Percentiles rank a stretch among this genome's conserved stretches.
These are phyloP conservation scores for Stenchaetothrips biformis DNA, from an alignment of 2,888 invertebrate genomes.

Conservation along the genomic window DNA sequence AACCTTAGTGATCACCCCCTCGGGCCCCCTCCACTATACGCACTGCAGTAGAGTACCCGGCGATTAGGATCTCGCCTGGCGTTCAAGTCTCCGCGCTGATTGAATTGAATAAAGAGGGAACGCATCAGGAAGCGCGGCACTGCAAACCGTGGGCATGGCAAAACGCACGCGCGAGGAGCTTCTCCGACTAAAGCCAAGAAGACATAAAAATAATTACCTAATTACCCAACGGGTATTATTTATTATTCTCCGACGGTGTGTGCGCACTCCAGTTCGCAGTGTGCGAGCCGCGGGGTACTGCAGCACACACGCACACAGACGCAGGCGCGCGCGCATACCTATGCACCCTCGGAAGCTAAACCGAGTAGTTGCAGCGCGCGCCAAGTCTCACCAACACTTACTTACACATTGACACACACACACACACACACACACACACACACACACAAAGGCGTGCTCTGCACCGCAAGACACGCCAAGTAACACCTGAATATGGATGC, in stretches of 20 bases:
- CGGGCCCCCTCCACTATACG: no score
- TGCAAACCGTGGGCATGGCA: no score
- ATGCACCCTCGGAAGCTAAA: not conserved
- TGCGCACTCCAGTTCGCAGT: not conserved
- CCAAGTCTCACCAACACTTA: not conserved
- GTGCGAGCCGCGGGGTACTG: not conserved
- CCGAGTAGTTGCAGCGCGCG: not conserved
- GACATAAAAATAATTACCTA: slow-evolving; percentile 25
- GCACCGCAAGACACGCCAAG: slow-evolving; percentile 15
- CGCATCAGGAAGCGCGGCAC: no score
- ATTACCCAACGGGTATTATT: slow-evolving; percentile 4
- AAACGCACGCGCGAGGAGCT: no score
- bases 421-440: no score
- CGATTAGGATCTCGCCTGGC: no score
- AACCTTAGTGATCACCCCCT: no score
- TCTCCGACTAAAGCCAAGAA: not conserved
- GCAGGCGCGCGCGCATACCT: not conserved
- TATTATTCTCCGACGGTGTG: not conserved
- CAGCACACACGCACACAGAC: not conserved
- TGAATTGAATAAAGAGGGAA: no score
- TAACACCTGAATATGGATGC: slow-evolving; percentile 19
- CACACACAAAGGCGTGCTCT: not conserved
- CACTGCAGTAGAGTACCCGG: no score
- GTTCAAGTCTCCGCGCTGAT: no score
- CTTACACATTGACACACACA: no score